phyloP scores from a whole-genome alignment of 2,797 vertebrate species.

The Mico argentatus region DNA sequence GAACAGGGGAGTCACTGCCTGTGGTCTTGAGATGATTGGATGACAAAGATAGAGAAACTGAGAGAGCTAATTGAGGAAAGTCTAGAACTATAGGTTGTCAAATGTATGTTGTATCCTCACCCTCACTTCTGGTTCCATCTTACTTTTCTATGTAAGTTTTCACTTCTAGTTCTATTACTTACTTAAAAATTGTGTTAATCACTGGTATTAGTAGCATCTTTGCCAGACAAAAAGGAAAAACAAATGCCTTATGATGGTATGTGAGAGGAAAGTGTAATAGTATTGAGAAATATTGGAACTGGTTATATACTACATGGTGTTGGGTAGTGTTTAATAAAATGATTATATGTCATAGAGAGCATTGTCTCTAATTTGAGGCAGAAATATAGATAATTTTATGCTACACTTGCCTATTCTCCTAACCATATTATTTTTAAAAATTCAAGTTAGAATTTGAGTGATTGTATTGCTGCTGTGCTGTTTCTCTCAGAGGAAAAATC shows the following conservation, averaged over 20 bases:
- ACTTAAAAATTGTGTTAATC: neutral
- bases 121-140: neutral
- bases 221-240: neutral
- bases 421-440: neutral
- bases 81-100: neutral
- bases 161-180: neutral
- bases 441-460: neutral
- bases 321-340: neutral
- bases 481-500: neutral
- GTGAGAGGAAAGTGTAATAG: neutral
- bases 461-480: neutral
- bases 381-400: neutral
- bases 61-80: too few species aligned
- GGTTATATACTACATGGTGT: neutral
- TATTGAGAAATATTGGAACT: neutral
- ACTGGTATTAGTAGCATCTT: neutral
- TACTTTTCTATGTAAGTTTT: neutral
- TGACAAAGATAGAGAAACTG: neutral
- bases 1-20: neutral
- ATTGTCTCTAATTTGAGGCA: neutral
- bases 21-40: neutral
- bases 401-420: neutral
- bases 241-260: fast-evolving
- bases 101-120: fast-evolving
- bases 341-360: neutral